Evolutionary conservation across 2,113 vertebrate genomes (phyloP).

Genomic region (Hemichromis elongatus): DNA sequence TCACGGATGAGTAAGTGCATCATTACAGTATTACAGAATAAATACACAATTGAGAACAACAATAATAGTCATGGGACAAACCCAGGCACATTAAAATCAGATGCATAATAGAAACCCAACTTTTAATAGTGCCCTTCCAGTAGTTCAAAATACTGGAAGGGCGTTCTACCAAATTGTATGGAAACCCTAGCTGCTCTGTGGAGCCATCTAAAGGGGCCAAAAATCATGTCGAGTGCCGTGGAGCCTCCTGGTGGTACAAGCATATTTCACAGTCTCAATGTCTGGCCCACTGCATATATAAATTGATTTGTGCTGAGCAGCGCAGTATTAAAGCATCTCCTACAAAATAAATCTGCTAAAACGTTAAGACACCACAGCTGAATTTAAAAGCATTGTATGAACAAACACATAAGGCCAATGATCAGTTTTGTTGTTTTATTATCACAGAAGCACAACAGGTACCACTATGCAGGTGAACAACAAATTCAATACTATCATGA

Average conservation of each 20-base stretch:
- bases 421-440: slow-evolving; percentile 59
- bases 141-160: not conserved
- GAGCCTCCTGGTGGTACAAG: slow-evolving; percentile 34
- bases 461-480: slow-evolving; percentile 72
- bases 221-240: not conserved
- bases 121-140: too few relatives aligned
- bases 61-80: not conserved
- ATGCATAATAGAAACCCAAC: not conserved
- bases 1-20: not conserved
- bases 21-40: not conserved
- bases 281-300: not conserved
- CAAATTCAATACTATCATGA: slow-evolving; percentile 41
- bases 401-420: not conserved
- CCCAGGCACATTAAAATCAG: not conserved
- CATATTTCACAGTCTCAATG: not conserved
- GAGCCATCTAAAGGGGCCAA: not conserved
- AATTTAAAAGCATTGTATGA: not conserved
- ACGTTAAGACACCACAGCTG: not conserved
- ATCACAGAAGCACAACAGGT: slow-evolving; percentile 76
- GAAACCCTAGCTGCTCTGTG: not conserved
- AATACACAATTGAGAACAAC: not conserved
- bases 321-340: not conserved
- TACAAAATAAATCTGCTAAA: not conserved
- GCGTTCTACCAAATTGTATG: not conserved
- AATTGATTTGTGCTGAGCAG: not conserved